Base-by-base conservation (phyloP, 2,888 invertebrate species). In the Spilosoma lubricipeda region DNA sequence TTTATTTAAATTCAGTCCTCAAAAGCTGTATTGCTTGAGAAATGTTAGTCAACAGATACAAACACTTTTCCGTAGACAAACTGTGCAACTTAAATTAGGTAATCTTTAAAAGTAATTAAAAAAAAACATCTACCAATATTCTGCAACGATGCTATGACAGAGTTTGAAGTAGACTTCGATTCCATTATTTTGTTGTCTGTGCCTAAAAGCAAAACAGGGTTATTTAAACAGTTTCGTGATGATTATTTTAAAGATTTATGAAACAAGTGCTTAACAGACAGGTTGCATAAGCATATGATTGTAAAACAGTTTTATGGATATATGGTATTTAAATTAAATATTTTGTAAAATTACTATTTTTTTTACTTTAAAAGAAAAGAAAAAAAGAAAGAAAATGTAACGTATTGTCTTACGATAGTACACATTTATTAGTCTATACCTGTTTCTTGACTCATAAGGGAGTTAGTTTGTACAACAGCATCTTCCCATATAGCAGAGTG, bases 151-250 rank as follows among this genome's bases (percentile, higher is more conserved):
- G 23, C 42, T 30, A 84, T 82, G 20, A 90, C 85, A 27, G 82
- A 79, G 11, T 91, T 87, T 11, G 88, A 89, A 3, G 89, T 86
- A n/a, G 92, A 91, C 81, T 87, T 91, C 48, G 86, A 88, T 67
- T 89, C 89, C 69, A 76, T 87, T 33, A 82, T 27, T 39, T 77
- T 81, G 67, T 89, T 86, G 76, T 85, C 87, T 76, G 91, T 92
- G 71, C 91, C 93, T 93, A 85, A 87, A 90, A 91, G 81, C 77
- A 86, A 88, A 90, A 88, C 70, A 82, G 73, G 85, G 86, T 90
- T 81, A 78, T 71, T 78, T n/a, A n/a, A n/a, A n/a, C n/a, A n/a
- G 75, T 42, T 42, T 7, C 78, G 75, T 72, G 79, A 84, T 85
- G 81, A 88, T 83, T 80, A 81, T 80, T 80, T 63, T 69, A 48